Base-by-base conservation (phyloP, 2,888 invertebrate genomes). In the Xestia xanthographa region DNA sequence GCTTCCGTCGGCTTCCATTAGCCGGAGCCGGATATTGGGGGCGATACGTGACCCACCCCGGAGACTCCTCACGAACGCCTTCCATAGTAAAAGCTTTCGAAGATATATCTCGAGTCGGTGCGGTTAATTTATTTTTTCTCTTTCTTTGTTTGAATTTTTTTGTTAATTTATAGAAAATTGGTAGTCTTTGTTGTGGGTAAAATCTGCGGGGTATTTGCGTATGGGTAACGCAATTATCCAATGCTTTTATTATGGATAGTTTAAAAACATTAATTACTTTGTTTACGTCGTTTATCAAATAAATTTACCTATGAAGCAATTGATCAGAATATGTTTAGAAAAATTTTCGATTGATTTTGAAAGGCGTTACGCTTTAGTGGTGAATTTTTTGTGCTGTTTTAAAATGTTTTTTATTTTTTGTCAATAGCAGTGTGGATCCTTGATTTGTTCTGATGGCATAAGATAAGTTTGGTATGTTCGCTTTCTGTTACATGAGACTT, bases 1-100 rank as follows among this genome's bases (percentile, higher is more conserved):
- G 77, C 80, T 88, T 89, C 88, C 89, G 85, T 66, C 75, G 80
- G 76, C 71, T 80, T 88, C 88, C 87, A 89, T 89, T 88, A 89
- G 86, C 70, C 63, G 53, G 62, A 66, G 79, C 87, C 88, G 88
- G 88, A 88, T 88, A 88, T 88, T 88, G 85, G 75, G 66, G 79
- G 75, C 81, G 83, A 82, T 88, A 88, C 88, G 87, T 88, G 88
- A 88, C 87, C 72, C 80, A 67, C 76, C 84, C 73, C 38, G 43
- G 86, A 75, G 84, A 73, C 75, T 78, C 62, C 77, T 77, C 71
- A 67, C 69, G 73, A 85, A 50, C 73, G 70, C 82, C 77, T 84
- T 72, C 72, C 48, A 72, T 65, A 81, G 82, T 83, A 85, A 83
- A 82, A 85, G 85, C 85, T 83, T 83, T 82, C 41, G 22, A 62